These are phyloP conservation scores for Aelia acuminata DNA, from an alignment of 2,888 invertebrate species.

Conservation along the genomic window DNA sequence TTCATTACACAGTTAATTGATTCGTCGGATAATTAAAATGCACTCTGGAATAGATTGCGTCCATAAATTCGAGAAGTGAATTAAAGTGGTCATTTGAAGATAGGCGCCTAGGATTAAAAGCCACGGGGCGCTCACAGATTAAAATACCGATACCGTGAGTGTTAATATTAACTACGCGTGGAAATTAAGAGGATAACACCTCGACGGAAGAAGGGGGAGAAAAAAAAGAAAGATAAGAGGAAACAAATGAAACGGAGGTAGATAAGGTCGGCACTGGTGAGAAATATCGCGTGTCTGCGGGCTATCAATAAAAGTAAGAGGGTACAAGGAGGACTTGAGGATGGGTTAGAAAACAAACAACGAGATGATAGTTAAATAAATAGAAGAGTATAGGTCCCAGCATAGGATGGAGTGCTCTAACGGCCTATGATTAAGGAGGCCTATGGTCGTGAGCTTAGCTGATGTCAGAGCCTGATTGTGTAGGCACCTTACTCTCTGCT, in stretches of 20 bases:
- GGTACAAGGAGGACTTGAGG: not conserved
- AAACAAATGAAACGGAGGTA: conserved; percentile 9
- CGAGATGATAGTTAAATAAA: not conserved
- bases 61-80: not conserved
- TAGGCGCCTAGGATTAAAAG: conserved; percentile 16
- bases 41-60: not conserved
- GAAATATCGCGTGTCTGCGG: conserved; percentile 22
- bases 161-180: not conserved
- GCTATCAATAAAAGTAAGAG: conserved; percentile 25
- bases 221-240: conserved; percentile 13
- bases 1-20: not conserved
- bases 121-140: conserved; percentile 24
- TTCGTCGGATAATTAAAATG: not conserved
- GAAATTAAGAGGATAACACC: conserved; percentile 34
- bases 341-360: not conserved
- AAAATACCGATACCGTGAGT: not conserved
- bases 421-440: not conserved
- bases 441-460: not conserved
- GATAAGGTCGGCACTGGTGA: conserved; percentile 7
- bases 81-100: not conserved
- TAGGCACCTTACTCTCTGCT: not conserved
- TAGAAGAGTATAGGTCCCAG: not conserved
- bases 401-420: not conserved
- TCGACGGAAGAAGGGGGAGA: not conserved
- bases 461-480: not conserved